Evolutionary conservation across 2,888 invertebrate species (phyloP).

Genomic region (Thera britannica): DNA sequence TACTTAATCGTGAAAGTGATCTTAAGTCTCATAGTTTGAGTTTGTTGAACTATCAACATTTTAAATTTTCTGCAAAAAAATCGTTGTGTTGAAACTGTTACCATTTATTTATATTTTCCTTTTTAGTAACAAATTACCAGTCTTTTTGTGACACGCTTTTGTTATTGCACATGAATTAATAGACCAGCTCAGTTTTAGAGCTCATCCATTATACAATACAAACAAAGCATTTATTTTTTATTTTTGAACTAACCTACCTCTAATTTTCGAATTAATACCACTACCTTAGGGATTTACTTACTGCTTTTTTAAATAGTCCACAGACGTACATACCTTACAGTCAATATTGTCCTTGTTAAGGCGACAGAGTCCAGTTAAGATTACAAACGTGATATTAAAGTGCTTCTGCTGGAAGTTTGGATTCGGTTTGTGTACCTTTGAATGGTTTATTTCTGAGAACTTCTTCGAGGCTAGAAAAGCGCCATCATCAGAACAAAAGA

Average conservation of each 20-base stretch:
- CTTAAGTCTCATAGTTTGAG: neutral
- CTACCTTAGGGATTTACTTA: neutral
- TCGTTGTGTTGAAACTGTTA: conserved; percentile 29
- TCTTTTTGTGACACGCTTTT: conserved; percentile 23
- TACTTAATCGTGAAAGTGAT: neutral
- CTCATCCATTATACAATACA: conserved; percentile 28
- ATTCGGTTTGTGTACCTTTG: no score
- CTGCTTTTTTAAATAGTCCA: neutral
- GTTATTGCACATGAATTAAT: conserved; percentile 24
- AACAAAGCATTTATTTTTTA: conserved; percentile 12
- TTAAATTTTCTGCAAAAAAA: conserved; percentile 2
- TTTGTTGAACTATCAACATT: neutral
- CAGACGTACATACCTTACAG: neutral
- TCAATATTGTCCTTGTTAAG: no score
- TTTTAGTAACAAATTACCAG: conserved; percentile 14
- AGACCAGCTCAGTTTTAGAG: conserved; percentile 28
- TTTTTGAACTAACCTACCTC: conserved; percentile 4
- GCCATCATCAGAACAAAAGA: no score
- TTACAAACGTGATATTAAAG: no score
- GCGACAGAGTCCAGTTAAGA: no score
- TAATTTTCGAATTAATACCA: neutral
- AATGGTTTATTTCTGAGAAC: no score
- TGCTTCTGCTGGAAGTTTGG: no score
- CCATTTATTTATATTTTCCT: conserved; percentile 32
- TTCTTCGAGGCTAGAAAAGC: no score